These are phyloP conservation scores for Motacilla tschutschensis DNA, from an alignment of 2,113 vertebrate species.

Conservation along the genomic window DNA sequence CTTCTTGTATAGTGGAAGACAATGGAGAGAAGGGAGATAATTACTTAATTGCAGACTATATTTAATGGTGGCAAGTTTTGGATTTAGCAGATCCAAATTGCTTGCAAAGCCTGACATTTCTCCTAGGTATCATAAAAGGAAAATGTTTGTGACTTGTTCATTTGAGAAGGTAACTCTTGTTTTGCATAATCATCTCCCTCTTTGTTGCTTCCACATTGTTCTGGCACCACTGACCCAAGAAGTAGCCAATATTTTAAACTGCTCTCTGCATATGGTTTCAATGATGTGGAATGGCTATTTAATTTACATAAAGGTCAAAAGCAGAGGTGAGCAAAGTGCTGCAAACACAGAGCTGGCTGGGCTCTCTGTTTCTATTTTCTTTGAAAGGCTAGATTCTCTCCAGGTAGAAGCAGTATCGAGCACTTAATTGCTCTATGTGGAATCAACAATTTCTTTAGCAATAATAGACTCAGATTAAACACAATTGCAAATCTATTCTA, in stretches of 20 bases:
- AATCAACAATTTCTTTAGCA: not conserved
- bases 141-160: not conserved
- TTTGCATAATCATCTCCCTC: conserved; percentile 17
- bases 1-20: not conserved
- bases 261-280: not conserved
- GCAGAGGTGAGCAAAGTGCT: not conserved
- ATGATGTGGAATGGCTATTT: not conserved
- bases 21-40: not conserved
- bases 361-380: not conserved
- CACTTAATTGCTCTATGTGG: not conserved
- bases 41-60: not conserved
- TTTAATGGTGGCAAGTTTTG: not conserved
- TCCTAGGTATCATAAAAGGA: not conserved
- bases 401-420: not conserved
- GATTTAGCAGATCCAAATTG: not conserved
- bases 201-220: not conserved
- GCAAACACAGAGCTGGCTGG: not conserved
- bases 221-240: not conserved
- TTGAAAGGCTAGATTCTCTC: not conserved
- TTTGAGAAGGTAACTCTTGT: not conserved
- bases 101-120: conserved; percentile 1
- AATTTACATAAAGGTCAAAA: conserved; percentile 29
- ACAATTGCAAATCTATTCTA: not conserved
- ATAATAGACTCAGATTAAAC: not conserved
- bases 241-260: not conserved